A percentile compares a stretch with the other conserved stretches of the same genome.
These are phyloP conservation scores for Pelusios castaneus DNA, from an alignment of 2,113 vertebrate genomes.

Conservation along the genomic window DNA sequence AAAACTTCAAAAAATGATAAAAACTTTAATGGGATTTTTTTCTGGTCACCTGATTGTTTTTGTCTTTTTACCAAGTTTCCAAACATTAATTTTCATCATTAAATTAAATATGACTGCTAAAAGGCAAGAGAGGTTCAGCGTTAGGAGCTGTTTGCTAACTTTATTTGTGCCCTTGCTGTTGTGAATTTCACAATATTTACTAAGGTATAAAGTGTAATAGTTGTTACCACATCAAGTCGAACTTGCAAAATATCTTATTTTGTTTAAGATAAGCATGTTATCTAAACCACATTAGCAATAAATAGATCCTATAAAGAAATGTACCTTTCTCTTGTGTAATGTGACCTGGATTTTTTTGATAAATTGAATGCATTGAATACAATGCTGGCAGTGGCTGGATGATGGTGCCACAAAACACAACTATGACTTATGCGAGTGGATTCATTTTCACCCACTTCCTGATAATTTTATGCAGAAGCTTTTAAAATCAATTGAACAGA, in stretches of 20 bases:
- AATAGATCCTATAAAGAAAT: conserved; percentile 68
- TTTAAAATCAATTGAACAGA: not conserved
- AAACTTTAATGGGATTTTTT: conserved; percentile 31
- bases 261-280: conserved; percentile 59
- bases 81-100: conserved; percentile 16
- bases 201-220: conserved; percentile 61
- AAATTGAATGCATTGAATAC: not conserved
- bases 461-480: not conserved
- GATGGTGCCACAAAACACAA: not conserved
- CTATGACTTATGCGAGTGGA: not conserved
- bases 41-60: not conserved
- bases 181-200: conserved; percentile 51
- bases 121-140: conserved; percentile 45
- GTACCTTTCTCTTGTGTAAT: conserved; percentile 71
- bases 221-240: conserved; percentile 64
- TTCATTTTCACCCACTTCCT: not conserved
- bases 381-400: not conserved
- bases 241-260: conserved; percentile 62
- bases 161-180: conserved; percentile 46
- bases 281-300: conserved; percentile 65
- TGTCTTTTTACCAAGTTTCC: conserved; percentile 41
- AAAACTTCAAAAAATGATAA: conserved; percentile 35
- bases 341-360: conserved; percentile 40
- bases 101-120: conserved; percentile 42
- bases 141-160: conserved; percentile 29